These are phyloP conservation scores for Falco peregrinus DNA, from an alignment of 2,797 vertebrate species.

Conservation along the genomic window DNA sequence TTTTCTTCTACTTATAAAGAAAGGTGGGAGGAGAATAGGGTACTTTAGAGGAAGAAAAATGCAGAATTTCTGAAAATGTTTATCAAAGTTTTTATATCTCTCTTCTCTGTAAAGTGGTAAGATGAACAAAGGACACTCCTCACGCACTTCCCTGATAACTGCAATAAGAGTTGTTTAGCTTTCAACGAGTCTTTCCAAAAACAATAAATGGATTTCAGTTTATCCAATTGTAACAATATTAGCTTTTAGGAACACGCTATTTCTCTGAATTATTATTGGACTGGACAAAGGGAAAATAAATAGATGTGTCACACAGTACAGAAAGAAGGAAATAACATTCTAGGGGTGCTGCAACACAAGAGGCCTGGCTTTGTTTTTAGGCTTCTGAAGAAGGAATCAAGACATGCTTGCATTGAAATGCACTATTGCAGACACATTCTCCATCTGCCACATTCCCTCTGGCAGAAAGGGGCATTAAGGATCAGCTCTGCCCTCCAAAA, in stretches of 20 bases:
- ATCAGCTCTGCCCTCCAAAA: background rate
- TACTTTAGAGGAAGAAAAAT: background rate
- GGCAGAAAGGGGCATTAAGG: background rate
- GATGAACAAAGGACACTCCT: background rate
- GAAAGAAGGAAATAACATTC: background rate
- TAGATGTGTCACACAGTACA: fast-evolving
- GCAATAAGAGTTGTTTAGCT: background rate
- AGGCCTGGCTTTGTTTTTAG: background rate
- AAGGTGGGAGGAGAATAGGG: background rate
- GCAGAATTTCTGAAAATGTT: background rate
- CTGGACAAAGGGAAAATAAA: background rate
- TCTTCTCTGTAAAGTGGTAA: background rate
- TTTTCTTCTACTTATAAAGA: background rate
- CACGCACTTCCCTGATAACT: background rate
- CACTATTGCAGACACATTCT: background rate
- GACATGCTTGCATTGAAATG: background rate
- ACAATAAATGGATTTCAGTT: background rate
- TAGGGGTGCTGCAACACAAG: background rate
- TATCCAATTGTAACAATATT: background rate
- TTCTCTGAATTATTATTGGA: background rate
- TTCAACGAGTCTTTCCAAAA: background rate
- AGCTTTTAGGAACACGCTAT: background rate
- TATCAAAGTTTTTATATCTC: background rate
- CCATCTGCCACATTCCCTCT: background rate
- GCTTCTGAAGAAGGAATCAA: background rate